Base-by-base conservation (phyloP, 2,888 invertebrate genomes). In the Xiphydria camelus region DNA sequence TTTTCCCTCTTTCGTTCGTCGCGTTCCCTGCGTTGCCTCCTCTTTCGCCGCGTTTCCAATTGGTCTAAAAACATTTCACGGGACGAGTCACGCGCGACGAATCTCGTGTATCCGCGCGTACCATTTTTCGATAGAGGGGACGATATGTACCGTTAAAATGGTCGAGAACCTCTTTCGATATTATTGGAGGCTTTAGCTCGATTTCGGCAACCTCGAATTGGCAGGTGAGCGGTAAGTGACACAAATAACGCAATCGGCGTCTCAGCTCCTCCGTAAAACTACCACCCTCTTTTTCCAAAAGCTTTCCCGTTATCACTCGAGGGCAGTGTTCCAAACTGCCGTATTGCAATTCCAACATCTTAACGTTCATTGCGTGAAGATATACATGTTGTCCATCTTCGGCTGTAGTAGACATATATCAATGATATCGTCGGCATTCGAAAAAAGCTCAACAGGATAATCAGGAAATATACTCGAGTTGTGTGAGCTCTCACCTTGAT, bases 331-430 rank as follows among this genome's bases (percentile, higher is more conserved):
- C 88, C 46, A 96, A 77, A 4, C 83, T 82, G 4, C 93, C 94
- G 79, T 93, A 95, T 45, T 91, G 87, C 45, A 86, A 84, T 65
- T 91, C 89, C 61, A 98, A 75, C 84, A 96, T 90, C 48, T 89
- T 88, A 5, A 91, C 88, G 74, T 97, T 97, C 62, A 97, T 76
- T 9, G 91, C 88, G 76, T 95, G 91, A 49, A 97, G 78, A 75
- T 91, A 98, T 41, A 96, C 84, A 72, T 94, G 91, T 74, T 95
- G 95, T 0, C 96, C 96, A 75, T 94, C 94, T 31, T 83, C 82
- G 55, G 93, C 94, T 90, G 75, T 58, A 77, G 79, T 74, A 51
- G 70, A 71, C 14, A 29, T 6, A n/a, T 26, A 29, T 9, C n/a
- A 12, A 38, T 10, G 21, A 29, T 25, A 4, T 34, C 35, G 15